Evolutionary conservation across 2,797 vertebrate species (phyloP).

Genomic region (Sebastes kiyomatsui): DNA sequence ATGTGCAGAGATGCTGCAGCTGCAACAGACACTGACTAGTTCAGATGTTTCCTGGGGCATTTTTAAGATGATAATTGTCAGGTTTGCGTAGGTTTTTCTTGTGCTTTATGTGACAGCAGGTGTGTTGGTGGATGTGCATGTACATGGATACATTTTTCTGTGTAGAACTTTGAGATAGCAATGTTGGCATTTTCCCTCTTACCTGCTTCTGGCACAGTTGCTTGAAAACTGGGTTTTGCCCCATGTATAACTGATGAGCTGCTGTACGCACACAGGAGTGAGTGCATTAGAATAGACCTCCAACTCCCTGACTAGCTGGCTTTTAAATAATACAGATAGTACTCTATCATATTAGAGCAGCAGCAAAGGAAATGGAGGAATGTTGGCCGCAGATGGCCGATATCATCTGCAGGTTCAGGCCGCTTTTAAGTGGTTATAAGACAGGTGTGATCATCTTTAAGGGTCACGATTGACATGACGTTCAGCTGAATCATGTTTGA

Average conservation of each 20-base stretch:
- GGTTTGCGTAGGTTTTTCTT: not conserved
- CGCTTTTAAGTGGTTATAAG: slow-evolving; percentile 23
- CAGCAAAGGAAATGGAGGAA: slow-evolving; percentile 40
- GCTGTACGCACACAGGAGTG: slow-evolving; percentile 17
- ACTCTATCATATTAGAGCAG: slow-evolving; percentile 27
- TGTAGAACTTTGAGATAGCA: not conserved
- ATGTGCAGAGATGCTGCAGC: slow-evolving; percentile 18
- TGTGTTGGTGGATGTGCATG: not conserved
- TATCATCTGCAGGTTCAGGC: slow-evolving; percentile 8
- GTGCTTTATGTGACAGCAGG: not conserved
- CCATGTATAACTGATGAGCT: slow-evolving; percentile 69
- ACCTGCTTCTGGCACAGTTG: slow-evolving; percentile 4
- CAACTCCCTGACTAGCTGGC: slow-evolving; percentile 34
- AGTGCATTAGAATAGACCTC: slow-evolving; percentile 58
- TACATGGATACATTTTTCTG: not conserved
- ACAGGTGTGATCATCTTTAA: not conserved
- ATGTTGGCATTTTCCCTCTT: not conserved
- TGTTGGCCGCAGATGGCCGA: slow-evolving; percentile 17
- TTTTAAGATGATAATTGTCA: not conserved
- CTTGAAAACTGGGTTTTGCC: slow-evolving; percentile 22
- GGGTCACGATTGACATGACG: not conserved
- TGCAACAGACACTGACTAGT: not conserved
- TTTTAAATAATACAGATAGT: slow-evolving; percentile 68
- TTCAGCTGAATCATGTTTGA: slow-evolving; percentile 15
- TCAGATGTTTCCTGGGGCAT: not conserved